Evolutionary conservation across 2,113 vertebrate species (phyloP), one percentile per base, ranked within the genome.

Genomic region (Lethenteron reissneri): DNA sequence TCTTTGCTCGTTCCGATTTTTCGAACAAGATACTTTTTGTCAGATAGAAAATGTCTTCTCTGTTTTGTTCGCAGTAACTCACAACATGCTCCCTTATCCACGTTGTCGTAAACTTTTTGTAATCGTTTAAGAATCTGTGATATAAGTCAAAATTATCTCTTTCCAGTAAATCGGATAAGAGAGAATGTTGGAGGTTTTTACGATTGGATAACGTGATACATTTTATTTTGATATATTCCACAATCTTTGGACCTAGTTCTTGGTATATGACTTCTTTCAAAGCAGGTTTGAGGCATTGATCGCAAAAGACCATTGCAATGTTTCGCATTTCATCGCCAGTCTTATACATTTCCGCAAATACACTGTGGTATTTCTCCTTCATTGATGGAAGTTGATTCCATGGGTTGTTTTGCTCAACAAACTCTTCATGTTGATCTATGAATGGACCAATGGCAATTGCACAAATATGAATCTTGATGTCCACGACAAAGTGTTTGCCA

Each of bases 321-420:
- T 76, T 81, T 72, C 78, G 78, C 56, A 80, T 77, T 72, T 83
- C 80, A 58, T 83, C 78, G 71, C 75, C 80, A 62, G 79, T 0
- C 21, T 75, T 2, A 21, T 78, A 83, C 19, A 81, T 71, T 15
- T 81, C 81, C 73, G 78, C 77, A 4, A 82, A 83, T 59, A 75
- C 64, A 10, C 73, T 8, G 9, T 0, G 0, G 14, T 77, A 80
- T 56, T 3, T 78, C 1, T 74, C 13, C 71, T 75, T 81, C 70
- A 73, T 74, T 64, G 75, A 56, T 8, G 1, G 7, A 1, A 81
- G 71, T 62, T 76, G 75, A 57, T 10, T 71, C 1, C 7, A 10
- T 1, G 79, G 78, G n/a, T 82, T 78, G 8, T 82, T 82, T 1
- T 82, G 79, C 58, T 80, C 81, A 6, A 74, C 76, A 73, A 75